These are phyloP conservation scores for Chionis minor DNA, from an alignment of 2,113 vertebrate species.

Conservation along the genomic window DNA sequence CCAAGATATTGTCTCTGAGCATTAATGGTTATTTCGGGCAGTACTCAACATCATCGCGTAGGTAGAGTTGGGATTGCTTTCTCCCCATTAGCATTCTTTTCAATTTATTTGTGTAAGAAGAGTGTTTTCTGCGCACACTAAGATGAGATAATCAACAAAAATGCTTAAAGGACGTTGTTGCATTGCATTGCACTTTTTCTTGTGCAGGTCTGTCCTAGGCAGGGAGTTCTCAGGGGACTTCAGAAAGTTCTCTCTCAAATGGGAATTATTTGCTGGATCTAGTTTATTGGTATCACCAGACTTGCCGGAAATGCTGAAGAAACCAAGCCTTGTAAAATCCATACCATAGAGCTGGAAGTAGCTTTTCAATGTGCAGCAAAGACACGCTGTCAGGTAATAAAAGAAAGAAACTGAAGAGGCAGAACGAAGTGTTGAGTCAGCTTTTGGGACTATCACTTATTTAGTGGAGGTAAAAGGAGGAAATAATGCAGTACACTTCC, in stretches of 20 bases:
- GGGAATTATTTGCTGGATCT: not conserved
- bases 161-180: fast-evolving
- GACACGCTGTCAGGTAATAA: not conserved
- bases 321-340: not conserved
- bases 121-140: not conserved
- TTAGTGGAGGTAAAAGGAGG: not conserved
- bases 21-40: not conserved
- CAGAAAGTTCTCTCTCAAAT: not conserved
- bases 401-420: not conserved
- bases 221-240: not conserved
- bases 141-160: not conserved
- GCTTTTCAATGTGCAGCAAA: not conserved
- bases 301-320: not conserved
- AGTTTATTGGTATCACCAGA: not conserved
- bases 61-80: not conserved
- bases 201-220: not conserved
- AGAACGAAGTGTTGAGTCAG: not conserved
- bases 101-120: not conserved
- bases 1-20: not conserved
- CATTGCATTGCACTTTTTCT: not conserved
- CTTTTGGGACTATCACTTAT: not conserved
- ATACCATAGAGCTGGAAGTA: not conserved
- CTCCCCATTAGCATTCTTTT: not conserved
- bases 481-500: not conserved
- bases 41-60: not conserved